Conservation (phyloP, 2,888 invertebrate genomes). For the Aporophyla nigra region DNA sequence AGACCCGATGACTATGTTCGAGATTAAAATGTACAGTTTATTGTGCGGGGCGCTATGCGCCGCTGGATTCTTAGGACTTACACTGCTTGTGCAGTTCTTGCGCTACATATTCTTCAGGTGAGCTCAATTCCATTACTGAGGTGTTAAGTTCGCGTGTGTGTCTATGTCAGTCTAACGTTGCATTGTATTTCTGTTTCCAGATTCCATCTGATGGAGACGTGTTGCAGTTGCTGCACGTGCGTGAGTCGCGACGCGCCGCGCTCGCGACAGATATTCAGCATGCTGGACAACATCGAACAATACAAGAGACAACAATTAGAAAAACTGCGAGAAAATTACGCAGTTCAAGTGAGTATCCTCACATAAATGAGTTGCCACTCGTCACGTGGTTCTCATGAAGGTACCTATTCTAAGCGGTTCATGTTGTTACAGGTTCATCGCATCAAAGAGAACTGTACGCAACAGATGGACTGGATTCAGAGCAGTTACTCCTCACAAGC, state of each 20-base stretch:
- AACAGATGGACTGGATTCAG: slow-evolving; percentile 98
- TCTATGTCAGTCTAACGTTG: slow-evolving; percentile 36
- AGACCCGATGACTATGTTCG: slow-evolving; percentile 96
- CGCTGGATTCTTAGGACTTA: slow-evolving; percentile 94
- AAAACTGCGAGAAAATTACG: slow-evolving; percentile 97
- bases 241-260: slow-evolving; percentile 94
- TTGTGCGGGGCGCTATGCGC: slow-evolving; percentile 95
- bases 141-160: slow-evolving; percentile 20
- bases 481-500: slow-evolving; percentile 97
- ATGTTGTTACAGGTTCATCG: slow-evolving; percentile 93
- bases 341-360: slow-evolving; percentile 93
- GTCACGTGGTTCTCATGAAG: slow-evolving; percentile 10
- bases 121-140: slow-evolving; percentile 75
- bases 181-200: slow-evolving; percentile 85
- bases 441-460: slow-evolving; percentile 97
- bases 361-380: slow-evolving; percentile 16
- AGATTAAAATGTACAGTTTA: slow-evolving; percentile 96
- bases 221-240: slow-evolving; percentile 95
- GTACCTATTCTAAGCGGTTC: slow-evolving; percentile 24
- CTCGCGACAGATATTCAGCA: slow-evolving; percentile 95
- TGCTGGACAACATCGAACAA: slow-evolving; percentile 97
- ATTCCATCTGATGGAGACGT: slow-evolving; percentile 93
- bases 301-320: slow-evolving; percentile 97
- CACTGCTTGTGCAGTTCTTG: slow-evolving; percentile 95
- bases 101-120: slow-evolving; percentile 93